Evolutionary conservation across 2,888 invertebrate genomes (phyloP), one percentile per base, ranked within the genome.

Genomic region (Fissipunctia ypsillon): DNA sequence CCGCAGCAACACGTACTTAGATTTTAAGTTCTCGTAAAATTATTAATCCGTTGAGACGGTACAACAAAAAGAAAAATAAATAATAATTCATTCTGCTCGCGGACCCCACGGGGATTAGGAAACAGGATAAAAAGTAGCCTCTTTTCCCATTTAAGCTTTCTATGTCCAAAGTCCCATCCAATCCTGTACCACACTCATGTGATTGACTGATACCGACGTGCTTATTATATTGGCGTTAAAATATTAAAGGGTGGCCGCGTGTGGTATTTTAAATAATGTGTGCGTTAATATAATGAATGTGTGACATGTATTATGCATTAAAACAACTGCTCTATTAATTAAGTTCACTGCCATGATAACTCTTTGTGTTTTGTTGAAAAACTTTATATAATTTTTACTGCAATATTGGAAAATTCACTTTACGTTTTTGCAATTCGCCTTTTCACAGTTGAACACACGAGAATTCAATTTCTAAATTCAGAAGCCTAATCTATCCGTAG

Each of bases 61-160:
- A 81, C 79, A 81, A 81, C 81, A 83, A 81, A 82, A 83, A 79
- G 71, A 83, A 81, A 82, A 83, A 79, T 69, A 81, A 81, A 76
- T 79, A 81, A 81, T 81, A 81, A 79, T 81, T 81, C 83, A 76
- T 81, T 83, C 71, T 75, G 61, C 69, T 79, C 52, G 76, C 69
- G 59, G 50, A 31, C 54, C 81, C 66, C 43, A 41, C 43, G 76
- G 83, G 81, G 61, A 28, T 74, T 69, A 79, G 66, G 64, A 64
- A 83, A 83, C 76, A 54, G 69, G 76, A 83, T 83, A 83, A 79
- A 81, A 81, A 81, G 83, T 65, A 78, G 48, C 56, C 67, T 69
- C 19, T 60, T 71, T 80, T 52, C 25, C 59, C 31, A 76, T 69
- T 65, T 73, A 43, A 71, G 80, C 59, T 35, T 82, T 65, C 61